phyloP scores from a whole-genome alignment of 2,888 invertebrate genomes.

The Cactoblastis cactorum region DNA sequence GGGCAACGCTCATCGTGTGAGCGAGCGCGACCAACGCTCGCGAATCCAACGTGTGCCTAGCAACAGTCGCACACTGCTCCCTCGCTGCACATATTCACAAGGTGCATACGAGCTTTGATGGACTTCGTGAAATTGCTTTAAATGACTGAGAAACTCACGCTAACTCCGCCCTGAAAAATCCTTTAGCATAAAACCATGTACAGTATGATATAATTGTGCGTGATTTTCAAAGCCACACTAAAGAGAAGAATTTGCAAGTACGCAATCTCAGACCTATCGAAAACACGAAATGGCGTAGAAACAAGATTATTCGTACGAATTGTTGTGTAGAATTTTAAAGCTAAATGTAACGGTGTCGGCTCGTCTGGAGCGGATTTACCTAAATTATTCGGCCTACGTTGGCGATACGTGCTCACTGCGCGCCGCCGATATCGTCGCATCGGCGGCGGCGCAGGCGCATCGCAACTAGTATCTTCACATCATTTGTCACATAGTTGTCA shows the following conservation, averaged over 20 bases:
- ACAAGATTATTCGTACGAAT: slow-evolving; percentile 62
- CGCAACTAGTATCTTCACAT: neutral
- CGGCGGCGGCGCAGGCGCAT: neutral
- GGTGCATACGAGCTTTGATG: slow-evolving; percentile 48
- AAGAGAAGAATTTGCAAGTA: slow-evolving; percentile 13
- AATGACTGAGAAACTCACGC: slow-evolving; percentile 21
- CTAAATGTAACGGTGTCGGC: slow-evolving; percentile 57
- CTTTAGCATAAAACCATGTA: neutral
- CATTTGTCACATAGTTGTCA: too few relatives aligned
- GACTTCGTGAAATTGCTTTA: slow-evolving; percentile 39
- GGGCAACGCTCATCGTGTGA: slow-evolving; percentile 78
- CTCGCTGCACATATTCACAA: slow-evolving; percentile 50
- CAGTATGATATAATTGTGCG: neutral
- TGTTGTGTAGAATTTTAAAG: slow-evolving; percentile 56
- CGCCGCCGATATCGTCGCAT: slow-evolving; percentile 35
- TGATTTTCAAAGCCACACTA: neutral
- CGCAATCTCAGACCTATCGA: slow-evolving; percentile 30
- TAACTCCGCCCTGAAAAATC: neutral
- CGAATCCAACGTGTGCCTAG: slow-evolving; percentile 72
- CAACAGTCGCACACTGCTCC: slow-evolving; percentile 64
- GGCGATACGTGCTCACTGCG: slow-evolving; percentile 54
- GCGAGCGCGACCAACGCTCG: slow-evolving; percentile 68
- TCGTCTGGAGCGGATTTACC: slow-evolving; percentile 65
- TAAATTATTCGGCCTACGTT: slow-evolving; percentile 70
- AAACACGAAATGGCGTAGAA: slow-evolving; percentile 55